Conservation (phyloP, 2,888 invertebrate species). For the Dilophus febrilis region DNA sequence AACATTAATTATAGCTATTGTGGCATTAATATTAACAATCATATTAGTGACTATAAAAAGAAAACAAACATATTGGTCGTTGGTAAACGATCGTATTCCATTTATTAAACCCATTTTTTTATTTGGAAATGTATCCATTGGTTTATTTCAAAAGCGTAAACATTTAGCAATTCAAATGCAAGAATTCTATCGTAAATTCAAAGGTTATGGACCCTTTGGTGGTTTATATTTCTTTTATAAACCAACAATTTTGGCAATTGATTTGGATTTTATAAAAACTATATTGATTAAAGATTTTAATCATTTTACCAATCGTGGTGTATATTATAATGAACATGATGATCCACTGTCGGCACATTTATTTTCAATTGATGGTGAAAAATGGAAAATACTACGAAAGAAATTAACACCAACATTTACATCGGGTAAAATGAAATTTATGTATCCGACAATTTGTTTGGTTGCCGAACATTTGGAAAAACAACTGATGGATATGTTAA, state of each 20-base stretch:
- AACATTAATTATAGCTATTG: no score
- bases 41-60: no score
- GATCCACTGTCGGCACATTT: conserved; percentile 29
- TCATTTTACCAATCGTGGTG: conserved; percentile 11
- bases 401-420: conserved; percentile 44
- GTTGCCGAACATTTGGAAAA: conserved; percentile 32
- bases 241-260: not conserved
- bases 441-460: conserved; percentile 36
- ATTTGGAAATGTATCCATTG: no score
- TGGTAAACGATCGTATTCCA: no score
- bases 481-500: conserved; percentile 24
- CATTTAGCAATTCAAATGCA: no score
- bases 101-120: no score
- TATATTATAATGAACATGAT: conserved; percentile 16
- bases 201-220: conserved; percentile 1
- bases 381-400: conserved; percentile 26
- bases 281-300: conserved; percentile 9
- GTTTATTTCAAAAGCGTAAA: no score
- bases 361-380: conserved; percentile 25
- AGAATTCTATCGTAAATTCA: conserved; percentile 3
- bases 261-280: conserved; percentile 3
- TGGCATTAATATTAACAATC: no score
- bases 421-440: conserved; percentile 40
- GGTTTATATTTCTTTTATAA: not conserved
- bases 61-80: no score